Evolutionary conservation across 2,888 invertebrate species (phyloP).

Genomic region (Mythimna albipuncta): DNA sequence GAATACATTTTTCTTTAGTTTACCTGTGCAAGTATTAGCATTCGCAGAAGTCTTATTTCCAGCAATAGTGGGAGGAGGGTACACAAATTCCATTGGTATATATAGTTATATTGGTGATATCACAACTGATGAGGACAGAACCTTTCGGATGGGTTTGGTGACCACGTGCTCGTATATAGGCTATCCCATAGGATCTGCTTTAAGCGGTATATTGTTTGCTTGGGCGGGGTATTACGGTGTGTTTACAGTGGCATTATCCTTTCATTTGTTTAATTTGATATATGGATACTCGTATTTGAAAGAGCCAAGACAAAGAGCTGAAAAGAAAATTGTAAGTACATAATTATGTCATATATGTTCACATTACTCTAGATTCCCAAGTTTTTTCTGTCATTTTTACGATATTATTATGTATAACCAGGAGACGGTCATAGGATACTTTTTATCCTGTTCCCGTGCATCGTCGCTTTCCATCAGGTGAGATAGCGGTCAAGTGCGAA

Average conservation of each 20-base stretch:
- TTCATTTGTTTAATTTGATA: slow-evolving; percentile 93
- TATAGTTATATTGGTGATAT: slow-evolving; percentile 97
- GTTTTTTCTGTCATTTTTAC: background rate
- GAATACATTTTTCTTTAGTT: slow-evolving; percentile 94
- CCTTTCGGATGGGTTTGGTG: slow-evolving; percentile 95
- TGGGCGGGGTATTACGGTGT: slow-evolving; percentile 96
- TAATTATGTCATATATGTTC: too few species aligned
- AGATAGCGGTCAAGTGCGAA: too few species aligned
- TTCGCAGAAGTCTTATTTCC: slow-evolving; percentile 95
- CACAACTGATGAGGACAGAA: slow-evolving; percentile 95
- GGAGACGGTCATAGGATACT: too few species aligned
- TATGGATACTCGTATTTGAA: slow-evolving; percentile 93
- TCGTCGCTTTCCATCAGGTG: too few species aligned
- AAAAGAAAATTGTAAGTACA: slow-evolving; percentile 72
- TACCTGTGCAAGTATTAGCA: slow-evolving; percentile 95
- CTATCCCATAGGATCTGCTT: slow-evolving; percentile 96
- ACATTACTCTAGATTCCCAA: background rate
- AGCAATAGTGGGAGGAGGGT: slow-evolving; percentile 96
- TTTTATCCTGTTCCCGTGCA: too few species aligned
- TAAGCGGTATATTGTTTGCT: slow-evolving; percentile 94
- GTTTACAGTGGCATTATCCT: slow-evolving; percentile 93
- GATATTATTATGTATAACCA: background rate
- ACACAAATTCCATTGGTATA: slow-evolving; percentile 96
- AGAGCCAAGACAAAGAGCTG: slow-evolving; percentile 88
- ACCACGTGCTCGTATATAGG: slow-evolving; percentile 97